A percentile compares a stretch with the other conserved stretches of the same genome.
phyloP scores from a whole-genome alignment of 2,113 vertebrate species.

The Geococcyx californianus region DNA sequence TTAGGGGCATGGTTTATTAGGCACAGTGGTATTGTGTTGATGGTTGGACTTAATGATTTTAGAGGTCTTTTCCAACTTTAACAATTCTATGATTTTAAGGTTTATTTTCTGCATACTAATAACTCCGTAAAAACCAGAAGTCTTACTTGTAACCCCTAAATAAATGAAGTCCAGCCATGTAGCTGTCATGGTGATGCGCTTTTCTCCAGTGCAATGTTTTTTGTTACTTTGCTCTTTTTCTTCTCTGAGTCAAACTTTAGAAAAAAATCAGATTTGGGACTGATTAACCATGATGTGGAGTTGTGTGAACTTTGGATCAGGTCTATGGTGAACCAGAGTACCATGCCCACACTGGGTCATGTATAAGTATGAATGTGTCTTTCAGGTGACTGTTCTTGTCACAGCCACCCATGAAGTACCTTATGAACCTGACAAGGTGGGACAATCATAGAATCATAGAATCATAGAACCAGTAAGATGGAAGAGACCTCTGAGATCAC shows the following conservation, averaged over 20 bases:
- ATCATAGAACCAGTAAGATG: too few relatives aligned
- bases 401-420: neutral
- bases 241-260: neutral
- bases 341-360: neutral
- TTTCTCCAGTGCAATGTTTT: neutral
- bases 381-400: neutral
- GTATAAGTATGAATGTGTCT: neutral
- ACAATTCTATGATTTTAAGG: neutral
- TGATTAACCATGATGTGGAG: accelerated
- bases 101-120: neutral
- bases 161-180: neutral
- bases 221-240: neutral
- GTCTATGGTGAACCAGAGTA: neutral
- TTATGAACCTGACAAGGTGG: neutral
- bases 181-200: neutral
- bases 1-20: too few relatives aligned
- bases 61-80: too few relatives aligned
- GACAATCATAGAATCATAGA: too few relatives aligned
- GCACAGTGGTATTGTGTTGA: too few relatives aligned
- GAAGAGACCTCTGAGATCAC: too few relatives aligned
- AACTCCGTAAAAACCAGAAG: neutral
- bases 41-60: too few relatives aligned
- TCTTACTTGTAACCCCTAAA: neutral
- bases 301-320: neutral
- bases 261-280: neutral